Conservation (phyloP, 1,140 invertebrate species). For the Stegodyphus mimosarum region DNA sequence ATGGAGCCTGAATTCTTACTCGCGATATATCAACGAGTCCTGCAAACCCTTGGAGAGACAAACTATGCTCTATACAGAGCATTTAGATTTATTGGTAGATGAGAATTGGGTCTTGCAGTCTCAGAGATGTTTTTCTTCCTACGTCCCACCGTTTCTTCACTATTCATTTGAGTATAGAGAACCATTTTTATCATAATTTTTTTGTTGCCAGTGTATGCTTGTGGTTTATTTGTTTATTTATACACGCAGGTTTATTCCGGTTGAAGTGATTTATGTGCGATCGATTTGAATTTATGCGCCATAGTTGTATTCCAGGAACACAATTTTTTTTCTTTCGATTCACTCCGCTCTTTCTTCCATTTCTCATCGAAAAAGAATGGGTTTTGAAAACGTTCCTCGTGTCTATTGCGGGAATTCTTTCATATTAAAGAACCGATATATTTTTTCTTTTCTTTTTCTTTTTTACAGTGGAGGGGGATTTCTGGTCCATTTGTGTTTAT, state of each 20-base stretch:
- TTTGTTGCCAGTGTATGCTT: not conserved
- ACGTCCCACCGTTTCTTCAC: not conserved
- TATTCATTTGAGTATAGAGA: conserved; percentile 17
- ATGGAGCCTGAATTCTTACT: conserved; percentile 52
- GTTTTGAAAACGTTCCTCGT: not conserved
- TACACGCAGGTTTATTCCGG: conserved; percentile 32
- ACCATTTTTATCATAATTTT: conserved; percentile 10
- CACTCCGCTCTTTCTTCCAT: not conserved
- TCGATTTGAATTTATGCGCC: conserved; percentile 27
- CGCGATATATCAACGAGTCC: conserved; percentile 35
- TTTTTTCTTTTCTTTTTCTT: not conserved
- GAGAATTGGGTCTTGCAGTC: conserved; percentile 35
- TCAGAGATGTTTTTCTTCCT: conserved; percentile 8
- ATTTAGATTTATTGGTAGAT: conserved; percentile 57
- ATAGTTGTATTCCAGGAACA: not conserved
- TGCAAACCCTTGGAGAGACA: conserved; percentile 8
- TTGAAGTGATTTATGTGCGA: conserved; percentile 43
- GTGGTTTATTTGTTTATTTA: conserved; percentile 46
- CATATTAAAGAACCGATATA: not conserved
- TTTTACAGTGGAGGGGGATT: not conserved
- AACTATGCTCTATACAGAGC: conserved; percentile 18
- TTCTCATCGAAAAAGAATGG: conserved; percentile 1
- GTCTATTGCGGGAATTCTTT: not conserved
- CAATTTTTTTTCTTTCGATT: not conserved
- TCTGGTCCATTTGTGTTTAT: not conserved